phyloP scores from a whole-genome alignment of 2,113 vertebrate genomes.

The Spilogale gracilis region DNA sequence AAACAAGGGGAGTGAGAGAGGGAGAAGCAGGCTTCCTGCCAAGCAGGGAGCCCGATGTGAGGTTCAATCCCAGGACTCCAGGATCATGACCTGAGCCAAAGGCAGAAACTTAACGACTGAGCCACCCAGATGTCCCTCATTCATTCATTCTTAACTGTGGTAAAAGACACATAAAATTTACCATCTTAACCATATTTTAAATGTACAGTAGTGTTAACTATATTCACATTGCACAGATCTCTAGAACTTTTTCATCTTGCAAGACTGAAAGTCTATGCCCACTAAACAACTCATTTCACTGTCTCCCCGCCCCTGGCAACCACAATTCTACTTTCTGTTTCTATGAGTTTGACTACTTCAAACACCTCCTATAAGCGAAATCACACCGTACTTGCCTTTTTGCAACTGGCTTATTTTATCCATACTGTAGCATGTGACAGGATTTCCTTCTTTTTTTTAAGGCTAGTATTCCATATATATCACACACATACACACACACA shows the following conservation, averaged over 20 bases:
- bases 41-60: no score
- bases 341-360: slow-evolving; percentile 6
- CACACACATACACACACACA: neutral
- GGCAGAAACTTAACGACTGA: no score
- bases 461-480: neutral
- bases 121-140: neutral
- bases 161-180: neutral
- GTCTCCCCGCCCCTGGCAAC: neutral
- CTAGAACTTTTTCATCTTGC: neutral
- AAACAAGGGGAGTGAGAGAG: no score
- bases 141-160: neutral
- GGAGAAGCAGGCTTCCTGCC: no score
- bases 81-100: no score
- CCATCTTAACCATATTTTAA: neutral
- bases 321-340: neutral
- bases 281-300: neutral
- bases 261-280: neutral
- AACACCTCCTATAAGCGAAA: neutral
- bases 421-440: neutral
- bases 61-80: no score
- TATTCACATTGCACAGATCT: neutral
- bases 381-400: neutral
- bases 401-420: neutral
- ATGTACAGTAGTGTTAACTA: neutral
- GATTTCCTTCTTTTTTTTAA: neutral